Base-by-base conservation (phyloP, 2,888 invertebrate genomes). In the Drosophila incognita region DNA sequence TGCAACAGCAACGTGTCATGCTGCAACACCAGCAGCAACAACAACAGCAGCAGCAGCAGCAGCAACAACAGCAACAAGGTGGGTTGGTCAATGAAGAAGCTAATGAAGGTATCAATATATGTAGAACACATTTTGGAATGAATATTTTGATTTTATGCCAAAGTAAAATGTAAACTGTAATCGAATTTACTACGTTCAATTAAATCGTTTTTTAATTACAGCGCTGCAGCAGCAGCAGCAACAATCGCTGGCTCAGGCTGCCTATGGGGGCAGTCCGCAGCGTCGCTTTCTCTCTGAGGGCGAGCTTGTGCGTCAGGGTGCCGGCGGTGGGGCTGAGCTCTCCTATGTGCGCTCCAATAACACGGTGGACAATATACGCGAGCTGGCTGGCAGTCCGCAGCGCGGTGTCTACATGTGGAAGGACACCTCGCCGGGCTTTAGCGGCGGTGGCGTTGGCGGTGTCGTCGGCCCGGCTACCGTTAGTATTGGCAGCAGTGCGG, bases 331-430 rank as follows among this genome's bases (percentile, higher is more conserved):
- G 31, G 89, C 81, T 56, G 96, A 95, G 87, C 94, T 96, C 71
- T 94, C 95, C 3, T 96, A 96, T 90, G 94, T 96, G 2, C 94
- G 96, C 73, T 95, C 95, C 79, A 96, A 95, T 93, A 96, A 96
- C 93, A 96, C 96, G 64, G 97, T 96, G 78, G 97, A 97, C 93
- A 97, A 97, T 93, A 97, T 97, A 90, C 95, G 97, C 76, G 98
- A 98, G 93, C 94, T 98, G 89, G 98, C 97, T 52, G 96, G 97
- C 54, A 97, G 97, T 59, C 97, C 97, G 58, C 97, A 97, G 93
- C 95, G 97, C 76, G 96, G 96, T 76, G 95, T 96, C 61, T 96
- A 96, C 92, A 95, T 95, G 94, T 96, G 96, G 96, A 96, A 96
- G 91, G 96, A 96, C 91, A 96, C 95, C 33, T 96, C 96, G 53